Conservation (phyloP, 2,888 invertebrate genomes). For the Julus scandinavius region DNA sequence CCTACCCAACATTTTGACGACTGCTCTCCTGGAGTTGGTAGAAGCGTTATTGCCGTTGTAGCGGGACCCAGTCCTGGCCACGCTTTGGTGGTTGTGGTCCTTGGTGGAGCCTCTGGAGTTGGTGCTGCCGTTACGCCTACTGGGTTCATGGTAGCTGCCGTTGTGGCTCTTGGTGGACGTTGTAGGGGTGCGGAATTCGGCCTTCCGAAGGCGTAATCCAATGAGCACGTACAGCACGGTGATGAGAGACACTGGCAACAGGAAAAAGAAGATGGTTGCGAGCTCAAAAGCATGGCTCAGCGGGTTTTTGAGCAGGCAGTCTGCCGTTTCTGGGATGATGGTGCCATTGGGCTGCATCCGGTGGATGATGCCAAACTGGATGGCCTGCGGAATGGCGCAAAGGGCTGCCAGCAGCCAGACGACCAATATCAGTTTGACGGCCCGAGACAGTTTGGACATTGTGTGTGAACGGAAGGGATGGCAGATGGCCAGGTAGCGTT, state of each 20-base stretch:
- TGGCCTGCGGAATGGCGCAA: slow-evolving; percentile 81
- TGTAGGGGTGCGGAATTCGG: slow-evolving; percentile 48
- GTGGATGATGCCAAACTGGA: slow-evolving; percentile 78
- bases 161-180: slow-evolving; percentile 35
- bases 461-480: slow-evolving; percentile 85
- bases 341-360: slow-evolving; percentile 58
- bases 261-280: slow-evolving; percentile 82
- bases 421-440: slow-evolving; percentile 79
- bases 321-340: slow-evolving; percentile 70
- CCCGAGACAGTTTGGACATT: slow-evolving; percentile 84
- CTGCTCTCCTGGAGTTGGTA: slow-evolving; percentile 62
- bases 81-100: neutral
- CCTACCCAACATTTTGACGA: slow-evolving; percentile 82
- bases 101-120: slow-evolving; percentile 56
- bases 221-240: slow-evolving; percentile 74
- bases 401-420: slow-evolving; percentile 80
- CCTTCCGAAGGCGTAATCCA: slow-evolving; percentile 49
- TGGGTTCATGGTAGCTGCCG: neutral
- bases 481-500: slow-evolving; percentile 87
- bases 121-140: slow-evolving; percentile 58
- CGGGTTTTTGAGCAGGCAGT: slow-evolving; percentile 69
- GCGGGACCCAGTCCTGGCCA: neutral
- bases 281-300: slow-evolving; percentile 80
- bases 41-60: slow-evolving; percentile 53
- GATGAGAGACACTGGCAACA: slow-evolving; percentile 87